These are phyloP conservation scores for Orussus abietinus DNA, from an alignment of 1,140 invertebrate species.

Conservation along the genomic window DNA sequence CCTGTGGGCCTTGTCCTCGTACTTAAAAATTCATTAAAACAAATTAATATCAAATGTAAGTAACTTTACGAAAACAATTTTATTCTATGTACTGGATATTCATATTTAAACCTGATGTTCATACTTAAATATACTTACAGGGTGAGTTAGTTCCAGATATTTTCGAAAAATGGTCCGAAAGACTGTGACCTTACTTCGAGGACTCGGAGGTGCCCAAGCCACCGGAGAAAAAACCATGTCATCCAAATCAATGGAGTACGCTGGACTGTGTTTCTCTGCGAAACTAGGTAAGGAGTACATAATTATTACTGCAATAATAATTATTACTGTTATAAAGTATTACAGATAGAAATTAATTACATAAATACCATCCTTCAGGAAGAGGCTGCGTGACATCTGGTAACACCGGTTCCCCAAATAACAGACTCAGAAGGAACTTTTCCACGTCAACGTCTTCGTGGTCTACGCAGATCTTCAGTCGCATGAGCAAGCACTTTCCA, in stretches of 20 bases:
- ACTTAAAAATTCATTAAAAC: constrained; percentile 28
- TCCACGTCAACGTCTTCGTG: constrained; percentile 37
- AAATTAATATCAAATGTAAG: neutral
- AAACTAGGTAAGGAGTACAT: constrained; percentile 27
- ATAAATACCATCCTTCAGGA: constrained; percentile 37
- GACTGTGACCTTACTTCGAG: constrained; percentile 37
- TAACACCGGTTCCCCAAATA: constrained; percentile 37
- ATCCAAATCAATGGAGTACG: constrained; percentile 27
- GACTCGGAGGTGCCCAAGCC: constrained; percentile 44
- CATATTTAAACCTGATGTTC: constrained; percentile 7
- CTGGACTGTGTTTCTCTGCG: constrained; percentile 37
- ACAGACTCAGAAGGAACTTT: constrained; percentile 31
- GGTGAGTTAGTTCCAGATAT: constrained; percentile 39
- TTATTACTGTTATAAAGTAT: constrained; percentile 11
- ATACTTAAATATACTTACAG: constrained; percentile 27
- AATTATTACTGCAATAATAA: constrained; percentile 11
- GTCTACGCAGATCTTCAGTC: constrained; percentile 33
- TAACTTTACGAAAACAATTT: no score
- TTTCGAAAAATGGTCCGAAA: constrained; percentile 40
- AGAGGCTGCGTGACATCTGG: constrained; percentile 23
- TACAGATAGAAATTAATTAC: neutral
- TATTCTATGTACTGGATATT: constrained; percentile 1
- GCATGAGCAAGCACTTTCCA: constrained; percentile 43
- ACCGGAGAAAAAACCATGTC: constrained; percentile 37
- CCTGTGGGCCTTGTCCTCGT: constrained; percentile 40